Conservation (phyloP, 2,888 invertebrate genomes). For the Pristionchus japonicus region DNA sequence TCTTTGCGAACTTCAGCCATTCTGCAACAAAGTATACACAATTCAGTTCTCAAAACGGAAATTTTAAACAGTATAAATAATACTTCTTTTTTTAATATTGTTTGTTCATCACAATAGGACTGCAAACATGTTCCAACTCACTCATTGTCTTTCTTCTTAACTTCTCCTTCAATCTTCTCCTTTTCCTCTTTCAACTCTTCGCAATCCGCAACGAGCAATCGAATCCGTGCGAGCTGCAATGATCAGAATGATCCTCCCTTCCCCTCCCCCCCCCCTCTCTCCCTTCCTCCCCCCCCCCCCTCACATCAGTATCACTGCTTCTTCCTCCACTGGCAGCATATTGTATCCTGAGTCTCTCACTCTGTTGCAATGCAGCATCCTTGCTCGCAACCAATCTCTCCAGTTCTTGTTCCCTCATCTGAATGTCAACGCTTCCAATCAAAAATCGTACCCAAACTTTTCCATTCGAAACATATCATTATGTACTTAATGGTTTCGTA, state of each 20-base stretch:
- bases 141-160: slow-evolving; percentile 37
- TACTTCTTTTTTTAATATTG: too few relatives aligned
- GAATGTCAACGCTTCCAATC: too few relatives aligned
- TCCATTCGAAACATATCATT: neutral
- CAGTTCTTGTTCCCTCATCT: slow-evolving; percentile 74
- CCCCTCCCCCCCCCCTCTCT: too few relatives aligned
- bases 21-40: too few relatives aligned
- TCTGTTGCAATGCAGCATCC: slow-evolving; percentile 75
- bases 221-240: slow-evolving; percentile 45
- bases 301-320: slow-evolving; percentile 36
- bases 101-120: too few relatives aligned
- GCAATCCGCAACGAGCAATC: slow-evolving; percentile 26
- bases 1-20: neutral
- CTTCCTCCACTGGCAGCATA: slow-evolving; percentile 38
- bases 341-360: slow-evolving; percentile 74
- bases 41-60: too few relatives aligned
- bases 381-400: slow-evolving; percentile 76
- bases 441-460: too few relatives aligned
- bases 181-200: slow-evolving; percentile 38
- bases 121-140: neutral
- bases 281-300: too few relatives aligned
- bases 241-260: too few relatives aligned
- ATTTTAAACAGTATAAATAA: neutral
- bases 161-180: neutral
- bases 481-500: too few relatives aligned